Conservation (phyloP, 2,888 invertebrate genomes). For the Digitonthophagus gazella region DNA sequence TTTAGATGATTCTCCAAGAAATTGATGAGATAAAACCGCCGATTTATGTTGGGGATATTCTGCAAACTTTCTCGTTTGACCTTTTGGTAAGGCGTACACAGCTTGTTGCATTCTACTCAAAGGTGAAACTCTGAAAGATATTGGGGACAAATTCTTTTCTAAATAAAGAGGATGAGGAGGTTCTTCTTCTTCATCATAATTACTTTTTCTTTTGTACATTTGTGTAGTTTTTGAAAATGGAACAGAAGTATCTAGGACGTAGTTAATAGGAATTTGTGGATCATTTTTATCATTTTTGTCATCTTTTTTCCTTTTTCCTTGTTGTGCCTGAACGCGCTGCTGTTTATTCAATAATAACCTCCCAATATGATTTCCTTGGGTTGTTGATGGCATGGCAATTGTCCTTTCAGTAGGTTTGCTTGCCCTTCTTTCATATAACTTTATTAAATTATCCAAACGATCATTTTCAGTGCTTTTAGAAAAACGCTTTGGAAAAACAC, state of each 20-base stretch:
- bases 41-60: neutral
- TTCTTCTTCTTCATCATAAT: neutral
- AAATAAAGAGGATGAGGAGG: neutral
- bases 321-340: too few species aligned
- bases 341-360: neutral
- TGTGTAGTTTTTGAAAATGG: neutral
- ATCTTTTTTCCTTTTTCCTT: neutral
- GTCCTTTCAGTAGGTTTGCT: neutral
- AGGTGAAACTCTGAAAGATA: neutral
- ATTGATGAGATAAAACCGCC: neutral
- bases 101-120: neutral
- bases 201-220: neutral
- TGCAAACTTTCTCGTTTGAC: neutral
- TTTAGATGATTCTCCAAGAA: neutral
- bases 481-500: too few species aligned
- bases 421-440: neutral
- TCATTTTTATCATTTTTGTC: neutral
- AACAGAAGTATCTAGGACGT: neutral
- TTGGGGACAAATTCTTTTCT: neutral
- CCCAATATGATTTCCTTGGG: neutral
- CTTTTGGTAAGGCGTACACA: slow-evolving; percentile 1
- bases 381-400: neutral
- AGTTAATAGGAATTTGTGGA: neutral
- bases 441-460: neutral
- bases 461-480: neutral